Evolutionary conservation across 1,140 invertebrate genomes (phyloP), one percentile per base, ranked within the genome.

Genomic region (Cydia splendana): DNA sequence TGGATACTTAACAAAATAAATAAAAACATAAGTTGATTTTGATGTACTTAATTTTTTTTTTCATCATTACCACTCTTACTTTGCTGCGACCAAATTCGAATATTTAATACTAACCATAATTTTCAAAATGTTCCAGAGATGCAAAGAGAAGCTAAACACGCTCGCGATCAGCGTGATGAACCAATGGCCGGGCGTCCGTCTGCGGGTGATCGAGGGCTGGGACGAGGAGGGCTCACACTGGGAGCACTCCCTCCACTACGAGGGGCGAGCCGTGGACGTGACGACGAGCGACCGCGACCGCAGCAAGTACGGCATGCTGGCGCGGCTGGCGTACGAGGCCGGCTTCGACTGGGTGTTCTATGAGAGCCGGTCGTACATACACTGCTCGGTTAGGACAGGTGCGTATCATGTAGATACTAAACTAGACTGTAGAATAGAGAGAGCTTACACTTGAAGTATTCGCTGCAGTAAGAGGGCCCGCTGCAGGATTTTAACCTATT

Each of bases 281-380:
- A 98, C 98, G 28, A 99, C 98, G 74, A 98, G 97, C 71, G 98
- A 99, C 94, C 94, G 97, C 24, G 98, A 99, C 92, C 94, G 96
- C 51, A 96, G 97, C 85, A 99, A 99, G 93, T 98, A 98, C 91
- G 98, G 98, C 62, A 98, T 99, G 97, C 94, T 99, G 78, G 98
- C 98, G 0, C 94, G 98, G 51, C 95, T 99, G n/a, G 98, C 98
- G 0, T 97, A 99, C 28, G 97, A 99, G 91, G 98, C 98, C 12
- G 98, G 98, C 82, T 99, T 99, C 95, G 98, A 99, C 94, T 99
- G 98, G 98, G 98, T 99, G 24, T 98, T 98, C 93, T 99, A 99
- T 91, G 98, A 99, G 91, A 97, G 97, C 85, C 95, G 98, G 78
- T 96, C 97, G 15, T 98, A 99, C 88, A 98, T 99, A 86, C 98